Evolutionary conservation across 1,140 invertebrate species (phyloP).

Genomic region (Batillaria attramentaria): DNA sequence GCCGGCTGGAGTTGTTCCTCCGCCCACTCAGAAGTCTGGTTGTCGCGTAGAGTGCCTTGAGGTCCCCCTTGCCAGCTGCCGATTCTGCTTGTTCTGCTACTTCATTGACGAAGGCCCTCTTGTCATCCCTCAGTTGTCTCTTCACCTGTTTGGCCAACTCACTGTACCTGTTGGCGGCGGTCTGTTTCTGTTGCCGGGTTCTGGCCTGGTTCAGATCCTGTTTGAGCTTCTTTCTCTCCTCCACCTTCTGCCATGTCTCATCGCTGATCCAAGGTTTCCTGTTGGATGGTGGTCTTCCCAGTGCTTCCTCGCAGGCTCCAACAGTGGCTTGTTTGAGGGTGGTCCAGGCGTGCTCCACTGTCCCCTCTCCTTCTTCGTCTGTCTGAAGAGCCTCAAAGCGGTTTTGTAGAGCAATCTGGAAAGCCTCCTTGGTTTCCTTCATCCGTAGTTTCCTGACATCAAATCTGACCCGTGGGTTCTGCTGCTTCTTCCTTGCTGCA

Average conservation of each 20-base stretch:
- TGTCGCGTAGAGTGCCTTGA: not conserved
- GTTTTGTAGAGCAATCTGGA: not conserved
- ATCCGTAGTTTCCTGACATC: not conserved
- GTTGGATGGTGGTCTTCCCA: constrained; percentile 3
- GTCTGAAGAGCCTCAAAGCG: not conserved
- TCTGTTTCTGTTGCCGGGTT: not conserved
- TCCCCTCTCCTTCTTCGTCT: not conserved
- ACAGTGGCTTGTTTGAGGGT: too few species aligned
- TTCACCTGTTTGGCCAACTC: too few species aligned
- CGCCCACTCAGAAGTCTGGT: not conserved
- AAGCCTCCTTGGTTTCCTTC: not conserved
- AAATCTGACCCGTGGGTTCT: not conserved
- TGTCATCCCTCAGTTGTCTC: not conserved
- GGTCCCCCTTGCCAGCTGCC: not conserved
- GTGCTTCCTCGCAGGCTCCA: not conserved
- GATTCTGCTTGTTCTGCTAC: not conserved
- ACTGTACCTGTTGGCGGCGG: not conserved
- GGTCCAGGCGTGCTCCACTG: not conserved
- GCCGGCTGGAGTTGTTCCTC: not conserved
- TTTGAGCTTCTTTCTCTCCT: not conserved
- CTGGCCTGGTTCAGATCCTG: not conserved
- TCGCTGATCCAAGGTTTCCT: constrained; percentile 3
- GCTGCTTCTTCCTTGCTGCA: not conserved
- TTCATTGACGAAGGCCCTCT: not conserved
- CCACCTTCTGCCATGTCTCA: too few species aligned